Evolutionary conservation across 2,888 invertebrate genomes (phyloP).

Genomic region (Cartodere bifasciata): DNA sequence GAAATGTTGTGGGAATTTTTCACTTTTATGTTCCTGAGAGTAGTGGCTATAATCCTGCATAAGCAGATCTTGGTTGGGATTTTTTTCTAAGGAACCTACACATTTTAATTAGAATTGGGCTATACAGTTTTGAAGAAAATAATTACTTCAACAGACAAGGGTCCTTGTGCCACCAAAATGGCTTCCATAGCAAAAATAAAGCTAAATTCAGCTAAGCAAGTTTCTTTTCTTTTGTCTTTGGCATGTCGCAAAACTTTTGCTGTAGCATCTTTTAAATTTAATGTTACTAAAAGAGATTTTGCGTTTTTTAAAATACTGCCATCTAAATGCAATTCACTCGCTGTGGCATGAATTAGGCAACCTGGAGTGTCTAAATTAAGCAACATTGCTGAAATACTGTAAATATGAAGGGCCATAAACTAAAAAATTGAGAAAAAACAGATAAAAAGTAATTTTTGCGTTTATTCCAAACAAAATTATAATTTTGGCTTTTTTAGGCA

Average conservation of each 20-base stretch:
- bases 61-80: no score
- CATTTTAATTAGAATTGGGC: no score
- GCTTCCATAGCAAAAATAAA: slow-evolving; percentile 66
- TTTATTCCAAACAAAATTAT: no score
- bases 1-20: no score
- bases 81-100: no score
- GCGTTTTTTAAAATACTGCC: slow-evolving; percentile 57
- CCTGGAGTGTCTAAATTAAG: slow-evolving; percentile 51
- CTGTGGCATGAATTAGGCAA: slow-evolving; percentile 58
- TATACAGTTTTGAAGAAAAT: no score
- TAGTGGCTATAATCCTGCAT: no score
- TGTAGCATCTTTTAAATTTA: slow-evolving; percentile 52
- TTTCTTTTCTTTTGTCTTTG: slow-evolving; percentile 36
- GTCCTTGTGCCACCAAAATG: slow-evolving; percentile 66
- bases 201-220: slow-evolving; percentile 57
- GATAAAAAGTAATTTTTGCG: no score
- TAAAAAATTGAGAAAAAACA: slow-evolving; percentile 31
- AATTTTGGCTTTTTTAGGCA: no score
- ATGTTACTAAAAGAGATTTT: slow-evolving; percentile 57
- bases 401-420: slow-evolving; percentile 79
- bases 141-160: slow-evolving; percentile 75
- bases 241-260: slow-evolving; percentile 47
- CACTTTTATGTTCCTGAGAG: no score
- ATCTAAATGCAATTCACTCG: slow-evolving; percentile 56
- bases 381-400: slow-evolving; percentile 53